A percentile compares a stretch with the other conserved stretches of the same genome.
Conservation (phyloP, 1,140 invertebrate species). For the Zaprionus tsacasi region DNA sequence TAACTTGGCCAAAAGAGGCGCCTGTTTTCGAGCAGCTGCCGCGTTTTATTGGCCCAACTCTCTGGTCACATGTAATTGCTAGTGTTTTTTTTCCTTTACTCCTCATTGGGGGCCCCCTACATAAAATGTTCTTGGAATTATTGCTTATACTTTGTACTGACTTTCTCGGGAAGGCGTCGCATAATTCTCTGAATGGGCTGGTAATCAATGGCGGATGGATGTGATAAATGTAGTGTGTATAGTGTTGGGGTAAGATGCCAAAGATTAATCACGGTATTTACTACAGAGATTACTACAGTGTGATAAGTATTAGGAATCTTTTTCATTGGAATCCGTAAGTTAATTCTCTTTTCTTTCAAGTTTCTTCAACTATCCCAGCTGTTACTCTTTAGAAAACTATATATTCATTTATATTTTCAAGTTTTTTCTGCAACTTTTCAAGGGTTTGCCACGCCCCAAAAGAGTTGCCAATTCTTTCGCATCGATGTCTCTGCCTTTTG, state of each 20-base stretch:
- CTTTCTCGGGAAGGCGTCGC: constrained; percentile 50
- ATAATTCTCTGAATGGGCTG: constrained; percentile 55
- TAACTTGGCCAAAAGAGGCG: constrained; percentile 34
- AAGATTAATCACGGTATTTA: constrained; percentile 27
- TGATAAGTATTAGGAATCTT: neutral
- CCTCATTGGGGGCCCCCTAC: constrained; percentile 2
- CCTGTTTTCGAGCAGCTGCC: constrained; percentile 34
- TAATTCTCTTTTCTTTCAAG: neutral
- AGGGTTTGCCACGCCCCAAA: neutral
- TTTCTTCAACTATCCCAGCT: neutral
- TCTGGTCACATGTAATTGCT: constrained; percentile 64
- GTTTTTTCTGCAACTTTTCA: constrained; percentile 2
- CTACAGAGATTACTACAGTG: neutral
- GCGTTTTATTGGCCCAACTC: constrained; percentile 59
- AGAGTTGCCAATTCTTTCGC: neutral
- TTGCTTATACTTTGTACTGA: constrained; percentile 41
- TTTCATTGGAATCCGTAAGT: neutral
- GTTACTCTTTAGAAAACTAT: neutral
- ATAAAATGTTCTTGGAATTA: constrained; percentile 60
- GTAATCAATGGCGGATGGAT: constrained; percentile 50
- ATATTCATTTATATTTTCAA: constrained; percentile 4
- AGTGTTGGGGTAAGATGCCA: constrained; percentile 11
- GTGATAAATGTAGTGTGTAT: constrained; percentile 1
- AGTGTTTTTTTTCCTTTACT: constrained; percentile 50
- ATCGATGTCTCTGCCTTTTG: neutral